Conservation (phyloP, 2,888 invertebrate species). For the Strigamia transsilvanica region DNA sequence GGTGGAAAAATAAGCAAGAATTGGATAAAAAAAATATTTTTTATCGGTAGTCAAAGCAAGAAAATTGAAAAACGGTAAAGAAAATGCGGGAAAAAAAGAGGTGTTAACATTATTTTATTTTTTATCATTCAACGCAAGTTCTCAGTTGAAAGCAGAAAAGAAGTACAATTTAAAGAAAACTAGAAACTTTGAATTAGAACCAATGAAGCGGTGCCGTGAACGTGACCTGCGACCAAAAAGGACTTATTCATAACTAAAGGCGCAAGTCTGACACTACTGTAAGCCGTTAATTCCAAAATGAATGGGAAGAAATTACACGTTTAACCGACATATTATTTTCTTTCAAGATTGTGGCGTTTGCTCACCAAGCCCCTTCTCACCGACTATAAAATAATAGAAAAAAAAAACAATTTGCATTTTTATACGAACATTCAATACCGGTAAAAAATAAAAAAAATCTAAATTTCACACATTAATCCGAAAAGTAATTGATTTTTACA, state of each 20-base stretch:
- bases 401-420: no score
- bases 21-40: background rate
- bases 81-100: background rate
- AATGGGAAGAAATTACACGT: background rate
- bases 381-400: no score
- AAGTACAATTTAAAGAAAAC: background rate
- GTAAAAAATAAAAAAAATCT: no score
- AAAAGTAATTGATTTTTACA: no score
- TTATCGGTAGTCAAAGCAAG: background rate
- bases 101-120: background rate
- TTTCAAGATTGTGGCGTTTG: background rate
- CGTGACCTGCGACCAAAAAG: constrained; percentile 14
- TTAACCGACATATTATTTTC: background rate
- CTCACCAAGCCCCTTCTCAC: no score
- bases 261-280: background rate
- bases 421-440: no score
- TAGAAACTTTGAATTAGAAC: background rate
- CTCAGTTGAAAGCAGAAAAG: background rate
- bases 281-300: constrained; percentile 5
- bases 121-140: background rate
- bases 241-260: background rate
- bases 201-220: constrained; percentile 4
- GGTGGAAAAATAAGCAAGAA: no score
- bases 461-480: no score
- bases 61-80: background rate